Evolutionary conservation across 1,140 invertebrate genomes (phyloP), one percentile per base, ranked within the genome.

Genomic region (Antheraea pernyi): DNA sequence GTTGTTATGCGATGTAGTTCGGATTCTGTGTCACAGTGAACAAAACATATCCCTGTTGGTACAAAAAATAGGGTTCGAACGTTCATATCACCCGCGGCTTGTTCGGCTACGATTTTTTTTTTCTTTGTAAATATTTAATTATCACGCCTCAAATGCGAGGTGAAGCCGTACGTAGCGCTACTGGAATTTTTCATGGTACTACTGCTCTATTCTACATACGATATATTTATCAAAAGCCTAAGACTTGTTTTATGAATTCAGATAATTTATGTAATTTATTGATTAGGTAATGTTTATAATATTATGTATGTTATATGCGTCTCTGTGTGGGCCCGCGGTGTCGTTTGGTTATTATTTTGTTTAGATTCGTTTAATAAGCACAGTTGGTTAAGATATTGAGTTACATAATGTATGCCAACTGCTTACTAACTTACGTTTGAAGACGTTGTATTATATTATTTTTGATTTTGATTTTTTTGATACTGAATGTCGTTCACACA

Each of bases 231-330:
- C 80, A 81, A 73, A 91, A 89, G 87, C 88, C 87, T 89, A 89
- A 91, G 89, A 91, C 82, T 91, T 85, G 88, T 91, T 91, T 90
- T 65, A 37, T 83, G 84, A 89, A 88, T 90, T 88, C 87, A 91
- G 84, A 91, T 91, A 84, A 88, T 91, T 91, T 91, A 91, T 90
- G 84, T 91, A 89, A 91, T 83, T 91, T 91, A 91, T 90, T 91
- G 81, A 83, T 77, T 91, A 88, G 86, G 86, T 89, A 80, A 81
- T 77, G 78, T 79, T 81, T 86, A 82, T 83, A 82, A 79, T 88
- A 80, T 87, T 86, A 80, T 89, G 82, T 88, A 88, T 84, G 82
- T 86, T 84, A 78, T 53, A 75, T 68, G 78, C 75, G 76, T 76
- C 75, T 78, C 73, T 78, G 19, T 73, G 80, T 81, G 80, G 81